These are phyloP conservation scores for Drosophila subpulchrella DNA, from an alignment of 1,140 invertebrate genomes.

Conservation along the genomic window DNA sequence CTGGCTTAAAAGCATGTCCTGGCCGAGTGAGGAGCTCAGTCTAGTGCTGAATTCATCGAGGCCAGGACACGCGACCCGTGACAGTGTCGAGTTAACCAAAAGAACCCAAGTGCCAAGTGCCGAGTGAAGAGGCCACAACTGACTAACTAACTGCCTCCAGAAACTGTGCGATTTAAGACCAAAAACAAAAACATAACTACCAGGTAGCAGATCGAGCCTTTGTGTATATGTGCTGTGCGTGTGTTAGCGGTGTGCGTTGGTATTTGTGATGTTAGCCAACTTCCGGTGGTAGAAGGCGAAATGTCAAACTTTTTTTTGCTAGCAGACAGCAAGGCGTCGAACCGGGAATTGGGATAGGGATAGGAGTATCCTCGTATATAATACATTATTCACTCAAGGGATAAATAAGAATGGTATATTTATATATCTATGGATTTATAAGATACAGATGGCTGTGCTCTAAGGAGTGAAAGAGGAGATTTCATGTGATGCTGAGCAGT, in stretches of 20 bases:
- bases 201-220: constrained; percentile 23
- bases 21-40: constrained; percentile 67
- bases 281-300: constrained; percentile 47
- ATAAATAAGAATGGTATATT: neutral
- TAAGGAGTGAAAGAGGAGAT: neutral
- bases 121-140: constrained; percentile 44
- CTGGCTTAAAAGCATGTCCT: constrained; percentile 73
- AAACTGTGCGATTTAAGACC: constrained; percentile 27
- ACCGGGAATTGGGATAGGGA: constrained; percentile 25
- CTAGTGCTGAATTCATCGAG: constrained; percentile 72
- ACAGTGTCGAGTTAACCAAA: constrained; percentile 10
- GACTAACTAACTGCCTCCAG: constrained; percentile 25
- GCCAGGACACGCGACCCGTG: constrained; percentile 67
- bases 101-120: constrained; percentile 51
- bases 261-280: constrained; percentile 47
- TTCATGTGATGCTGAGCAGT: too few relatives aligned
- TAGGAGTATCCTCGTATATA: neutral
- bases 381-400: neutral
- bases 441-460: neutral
- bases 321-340: constrained; percentile 73
- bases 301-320: constrained; percentile 68
- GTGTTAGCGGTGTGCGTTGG: constrained; percentile 21
- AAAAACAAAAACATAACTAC: constrained; percentile 6
- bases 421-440: neutral
- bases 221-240: constrained; percentile 23